Conservation (phyloP, 2,113 vertebrate genomes). For the Pachypanchax playfairii region DNA sequence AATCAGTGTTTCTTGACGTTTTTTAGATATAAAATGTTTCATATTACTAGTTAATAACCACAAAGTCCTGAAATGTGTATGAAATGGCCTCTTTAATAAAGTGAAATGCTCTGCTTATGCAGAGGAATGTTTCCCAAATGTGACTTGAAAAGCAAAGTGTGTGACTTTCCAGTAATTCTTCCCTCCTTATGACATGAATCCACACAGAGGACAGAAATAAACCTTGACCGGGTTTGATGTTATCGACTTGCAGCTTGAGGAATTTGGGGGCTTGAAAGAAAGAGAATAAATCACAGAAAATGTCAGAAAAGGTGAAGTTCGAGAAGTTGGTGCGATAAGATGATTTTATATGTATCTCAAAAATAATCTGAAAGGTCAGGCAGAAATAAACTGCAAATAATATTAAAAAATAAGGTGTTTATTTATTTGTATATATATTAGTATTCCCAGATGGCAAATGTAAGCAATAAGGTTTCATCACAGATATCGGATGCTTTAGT, state of each 20-base stretch:
- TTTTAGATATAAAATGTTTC: too few relatives aligned
- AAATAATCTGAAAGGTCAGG: constrained; percentile 19
- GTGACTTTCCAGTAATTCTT: not conserved
- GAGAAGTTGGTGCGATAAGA: not conserved
- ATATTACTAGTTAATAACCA: too few relatives aligned
- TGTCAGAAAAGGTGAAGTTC: too few relatives aligned
- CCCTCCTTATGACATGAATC: not conserved
- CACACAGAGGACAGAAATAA: not conserved
- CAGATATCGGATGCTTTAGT: not conserved
- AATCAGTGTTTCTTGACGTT: too few relatives aligned
- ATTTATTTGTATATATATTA: not conserved
- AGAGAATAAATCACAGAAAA: not conserved
- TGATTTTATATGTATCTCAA: not conserved
- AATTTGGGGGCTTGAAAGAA: not conserved
- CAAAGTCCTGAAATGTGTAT: too few relatives aligned
- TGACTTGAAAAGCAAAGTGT: too few relatives aligned
- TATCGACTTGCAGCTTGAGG: too few relatives aligned
- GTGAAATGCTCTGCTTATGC: too few relatives aligned
- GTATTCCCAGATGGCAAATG: not conserved
- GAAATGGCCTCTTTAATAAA: too few relatives aligned
- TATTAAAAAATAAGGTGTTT: constrained; percentile 3
- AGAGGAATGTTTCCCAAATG: too few relatives aligned
- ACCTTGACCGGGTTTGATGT: not conserved
- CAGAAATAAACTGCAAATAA: not conserved
- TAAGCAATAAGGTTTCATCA: not conserved